phyloP scores from a whole-genome alignment of 2,113 vertebrate species.

The Seriola aureovittata region DNA sequence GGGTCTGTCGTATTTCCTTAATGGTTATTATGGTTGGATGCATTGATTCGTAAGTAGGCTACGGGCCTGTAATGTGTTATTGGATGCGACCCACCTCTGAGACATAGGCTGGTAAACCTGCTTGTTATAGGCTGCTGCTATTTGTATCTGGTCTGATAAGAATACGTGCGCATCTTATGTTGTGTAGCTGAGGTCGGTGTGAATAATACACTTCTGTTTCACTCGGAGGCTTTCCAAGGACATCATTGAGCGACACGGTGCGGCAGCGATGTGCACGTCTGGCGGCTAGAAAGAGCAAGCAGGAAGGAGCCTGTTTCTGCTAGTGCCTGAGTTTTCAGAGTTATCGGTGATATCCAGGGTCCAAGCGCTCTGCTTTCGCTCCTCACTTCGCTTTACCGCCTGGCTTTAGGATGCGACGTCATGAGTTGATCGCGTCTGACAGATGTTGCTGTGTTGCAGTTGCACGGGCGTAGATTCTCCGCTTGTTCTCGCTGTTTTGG shows the following conservation, averaged over 20 bases:
- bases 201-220: conserved; percentile 2
- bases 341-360: conserved; percentile 22
- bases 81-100: background rate
- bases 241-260: conserved; percentile 55
- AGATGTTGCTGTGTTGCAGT: conserved; percentile 68
- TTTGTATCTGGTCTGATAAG: background rate
- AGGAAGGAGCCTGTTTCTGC: conserved; percentile 36
- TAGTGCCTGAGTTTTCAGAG: conserved; percentile 31
- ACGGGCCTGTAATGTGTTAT: background rate
- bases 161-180: conserved; percentile 1
- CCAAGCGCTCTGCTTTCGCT: background rate
- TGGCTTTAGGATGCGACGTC: conserved; percentile 67
- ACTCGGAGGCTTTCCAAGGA: conserved; percentile 51
- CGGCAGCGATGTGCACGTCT: conserved; percentile 65
- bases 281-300: conserved; percentile 49
- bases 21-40: conserved; percentile 26
- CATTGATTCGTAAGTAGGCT: conserved; percentile 17
- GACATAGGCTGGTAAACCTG: background rate
- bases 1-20: conserved; percentile 33
- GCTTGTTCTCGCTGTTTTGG: background rate
- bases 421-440: conserved; percentile 72
- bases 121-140: background rate
- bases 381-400: conserved; percentile 23
- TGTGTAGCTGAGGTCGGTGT: background rate
- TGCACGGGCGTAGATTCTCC: conserved; percentile 39